Base-by-base conservation (phyloP, 2,888 invertebrate genomes). In the Dendrolimus houi region DNA sequence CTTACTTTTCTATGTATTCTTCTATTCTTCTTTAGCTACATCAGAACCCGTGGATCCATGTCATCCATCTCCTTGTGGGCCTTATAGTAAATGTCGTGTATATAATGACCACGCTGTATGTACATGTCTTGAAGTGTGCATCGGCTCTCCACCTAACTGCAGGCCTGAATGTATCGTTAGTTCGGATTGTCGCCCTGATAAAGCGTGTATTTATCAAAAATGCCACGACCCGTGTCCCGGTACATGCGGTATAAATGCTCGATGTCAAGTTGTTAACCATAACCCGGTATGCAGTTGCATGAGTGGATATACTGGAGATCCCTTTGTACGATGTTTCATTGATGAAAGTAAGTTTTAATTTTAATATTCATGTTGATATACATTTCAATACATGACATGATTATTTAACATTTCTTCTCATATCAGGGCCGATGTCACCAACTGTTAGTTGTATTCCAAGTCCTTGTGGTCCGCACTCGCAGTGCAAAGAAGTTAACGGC, bases 251-350 rank as follows among this genome's bases (percentile, higher is more conserved):
- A 87, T 92, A 57, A 94, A 95, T 74, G 95, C 96, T 52, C 90
- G 93, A 69, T 96, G 96, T 75, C 94, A 94, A 87, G 95, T 95
- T 56, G 93, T 95, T 55, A 94, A 95, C 73, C 96, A 96, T 77
- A 95, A 94, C 75, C 96, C 95, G 6, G 93, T 95, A 69, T 96
- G 96, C 82, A 94, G 94, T 76, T 96, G 96, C 74, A 88, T 93
- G 52, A 85, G 84, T 56, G 93, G 93, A 58, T 94, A 92, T 69
- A 91, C 93, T 52, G 96, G 96, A 56, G 95, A 96, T 91, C 96
- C 96, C 17, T 95, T 96, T 72, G 92, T 92, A 67, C 93, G 93
- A 81, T 96, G 96, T 83, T 83, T 87, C 68, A 74, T 85, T 72
- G 92, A 92, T 76, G 91, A 92, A 84, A 92, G 93, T 94, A 93